Evolutionary conservation across 1,140 invertebrate species (phyloP).

Genomic region (Amyelois transitella): DNA sequence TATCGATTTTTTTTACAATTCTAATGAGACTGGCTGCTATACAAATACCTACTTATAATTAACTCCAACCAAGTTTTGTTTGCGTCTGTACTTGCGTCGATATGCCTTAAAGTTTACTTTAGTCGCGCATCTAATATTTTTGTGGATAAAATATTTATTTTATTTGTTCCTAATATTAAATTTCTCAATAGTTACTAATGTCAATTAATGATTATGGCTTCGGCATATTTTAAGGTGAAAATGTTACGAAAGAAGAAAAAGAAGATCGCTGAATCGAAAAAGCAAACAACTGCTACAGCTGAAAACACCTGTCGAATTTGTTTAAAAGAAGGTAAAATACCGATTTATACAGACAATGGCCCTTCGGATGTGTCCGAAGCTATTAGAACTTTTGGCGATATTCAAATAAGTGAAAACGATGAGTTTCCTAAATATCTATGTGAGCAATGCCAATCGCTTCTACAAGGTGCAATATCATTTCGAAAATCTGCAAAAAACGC

Average conservation of each 20-base stretch:
- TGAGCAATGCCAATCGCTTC: slow-evolving; percentile 16
- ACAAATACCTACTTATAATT: no score
- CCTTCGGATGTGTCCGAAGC: slow-evolving; percentile 1
- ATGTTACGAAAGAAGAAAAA: neutral
- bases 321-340: slow-evolving; percentile 11
- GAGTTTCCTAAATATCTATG: slow-evolving; percentile 25
- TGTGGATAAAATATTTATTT: no score
- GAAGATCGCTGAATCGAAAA: neutral
- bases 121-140: no score
- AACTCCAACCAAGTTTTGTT: no score
- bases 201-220: slow-evolving; percentile 4
- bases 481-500: slow-evolving; percentile 28
- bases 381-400: slow-evolving; percentile 9
- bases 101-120: no score
- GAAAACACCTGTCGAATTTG: slow-evolving; percentile 12
- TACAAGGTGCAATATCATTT: slow-evolving; percentile 31
- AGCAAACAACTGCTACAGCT: slow-evolving; percentile 3
- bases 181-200: no score
- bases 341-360: slow-evolving; percentile 2
- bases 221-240: slow-evolving; percentile 9
- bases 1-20: no score
- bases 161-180: no score
- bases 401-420: slow-evolving; percentile 10
- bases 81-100: no score
- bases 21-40: no score